Percentiles rank a stretch among this genome's conserved stretches.
phyloP scores from a whole-genome alignment of 2,888 invertebrate genomes.

The Monoplex corrugatus region DNA sequence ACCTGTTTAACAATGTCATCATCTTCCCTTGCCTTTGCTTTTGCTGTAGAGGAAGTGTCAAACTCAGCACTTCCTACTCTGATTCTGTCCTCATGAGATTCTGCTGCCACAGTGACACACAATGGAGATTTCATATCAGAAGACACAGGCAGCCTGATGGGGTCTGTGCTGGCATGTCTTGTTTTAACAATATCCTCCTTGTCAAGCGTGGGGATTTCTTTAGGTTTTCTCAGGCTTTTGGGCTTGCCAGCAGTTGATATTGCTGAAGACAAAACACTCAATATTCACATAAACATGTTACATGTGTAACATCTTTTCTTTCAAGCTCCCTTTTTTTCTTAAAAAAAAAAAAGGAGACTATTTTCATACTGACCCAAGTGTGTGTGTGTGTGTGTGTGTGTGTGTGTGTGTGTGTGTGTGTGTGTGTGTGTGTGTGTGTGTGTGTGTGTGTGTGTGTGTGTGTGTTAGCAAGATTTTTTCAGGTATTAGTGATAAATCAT shows the following conservation, averaged over 20 bases:
- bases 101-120: too few species aligned
- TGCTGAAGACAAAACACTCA: conserved; percentile 36
- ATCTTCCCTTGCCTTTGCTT: not conserved
- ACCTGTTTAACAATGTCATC: not conserved
- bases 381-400: conserved; percentile 24
- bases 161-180: not conserved
- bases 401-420: conserved; percentile 28
- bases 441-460: not conserved
- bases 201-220: not conserved
- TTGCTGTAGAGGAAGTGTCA: not conserved
- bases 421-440: not conserved
- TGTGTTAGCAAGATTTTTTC: too few species aligned
- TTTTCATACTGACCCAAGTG: too few species aligned
- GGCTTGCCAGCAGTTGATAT: conserved; percentile 32
- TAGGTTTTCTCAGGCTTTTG: conserved; percentile 14
- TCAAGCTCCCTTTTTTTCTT: too few species aligned
- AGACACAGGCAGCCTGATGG: not conserved
- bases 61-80: not conserved
- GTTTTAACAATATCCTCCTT: not conserved
- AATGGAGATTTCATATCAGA: not conserved
- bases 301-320: too few species aligned
- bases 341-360: too few species aligned
- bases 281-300: too few species aligned
- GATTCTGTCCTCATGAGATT: not conserved
- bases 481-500: not conserved